Base-by-base conservation (phyloP, 1,140 invertebrate species). In the Drosophila arizonae region DNA sequence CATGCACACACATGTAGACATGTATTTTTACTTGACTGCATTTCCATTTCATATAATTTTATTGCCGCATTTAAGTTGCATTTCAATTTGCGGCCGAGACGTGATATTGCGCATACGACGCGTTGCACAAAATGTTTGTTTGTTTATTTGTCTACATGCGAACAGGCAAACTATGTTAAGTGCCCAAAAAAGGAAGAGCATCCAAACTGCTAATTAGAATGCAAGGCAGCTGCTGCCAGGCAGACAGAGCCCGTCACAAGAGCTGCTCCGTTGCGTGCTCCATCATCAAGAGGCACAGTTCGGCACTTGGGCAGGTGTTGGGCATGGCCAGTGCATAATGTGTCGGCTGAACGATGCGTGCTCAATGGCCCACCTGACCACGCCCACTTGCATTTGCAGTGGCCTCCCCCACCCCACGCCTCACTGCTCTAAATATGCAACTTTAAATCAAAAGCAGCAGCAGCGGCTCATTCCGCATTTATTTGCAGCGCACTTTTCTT, bases 161-260 rank as follows among this genome's bases (percentile, higher is more conserved):
- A 54, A 39, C 33, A 54, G 24, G 50, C 79, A 73, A 86, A 87
- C 82, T 76, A 79, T 86, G 72, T 76, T 80, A 79, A 81, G 68
- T 68, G 57, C 55, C 50, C 55, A 50, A 52, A 54, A 13, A 24
- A 17, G 43, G 13, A n/a, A n/a, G 39, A 10, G 28, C 56, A 66
- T 39, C 43, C 57, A 56, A 77, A 77, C 70, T 71, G 57, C 79
- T 88, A 87, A 87, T 87, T 87, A 87, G 63, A 82, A 87, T 87
- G 79, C 82, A 88, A 87, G 75, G 56, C 79, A 68, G 58, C 76
- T 41, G 55, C 39, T 58, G 74, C 58, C 63, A 50, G 6, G 28
- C 81, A 70, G 30, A 55, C 81, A 70, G 30, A 55, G 52, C 52
- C 28, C 50, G 17, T 28, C 26, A 24, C 39, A 30, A 52, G 57